Evolutionary conservation across 1,140 invertebrate genomes (phyloP).

Genomic region (Acromyrmex echinatior): DNA sequence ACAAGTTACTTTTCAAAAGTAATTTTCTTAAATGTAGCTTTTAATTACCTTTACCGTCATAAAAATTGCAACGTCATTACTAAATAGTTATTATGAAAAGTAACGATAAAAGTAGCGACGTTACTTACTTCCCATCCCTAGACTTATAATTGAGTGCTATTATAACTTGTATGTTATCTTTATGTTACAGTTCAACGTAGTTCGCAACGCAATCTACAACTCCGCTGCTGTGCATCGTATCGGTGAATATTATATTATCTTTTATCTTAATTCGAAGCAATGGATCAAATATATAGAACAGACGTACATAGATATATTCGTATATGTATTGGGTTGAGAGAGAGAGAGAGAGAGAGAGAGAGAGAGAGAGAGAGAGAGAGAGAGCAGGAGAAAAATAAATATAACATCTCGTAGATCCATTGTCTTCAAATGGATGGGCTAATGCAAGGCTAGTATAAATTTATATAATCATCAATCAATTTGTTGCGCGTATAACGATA

Average conservation of each 20-base stretch:
- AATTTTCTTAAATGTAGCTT: too few species aligned
- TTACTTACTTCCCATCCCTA: too few species aligned
- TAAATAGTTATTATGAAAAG: too few species aligned
- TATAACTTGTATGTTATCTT: neutral
- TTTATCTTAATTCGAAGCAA: neutral
- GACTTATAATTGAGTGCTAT: neutral
- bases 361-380: neutral
- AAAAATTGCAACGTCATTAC: too few species aligned
- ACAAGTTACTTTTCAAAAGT: too few species aligned
- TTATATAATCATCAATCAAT: neutral
- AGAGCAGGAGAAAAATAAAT: neutral
- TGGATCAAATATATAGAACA: neutral
- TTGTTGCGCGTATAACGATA: neutral
- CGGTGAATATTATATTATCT: neutral
- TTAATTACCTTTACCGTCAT: too few species aligned
- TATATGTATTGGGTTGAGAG: neutral
- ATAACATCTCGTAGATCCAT: neutral
- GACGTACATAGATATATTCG: too few species aligned
- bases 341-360: neutral
- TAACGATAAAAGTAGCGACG: too few species aligned
- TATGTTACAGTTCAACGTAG: constrained; percentile 1
- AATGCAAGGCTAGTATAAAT: neutral
- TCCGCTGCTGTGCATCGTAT: neutral
- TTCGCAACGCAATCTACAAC: neutral
- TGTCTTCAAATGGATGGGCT: constrained; percentile 1